These are phyloP conservation scores for Pygoscelis antarcticus DNA, from an alignment of 2,113 vertebrate genomes.

Conservation along the genomic window DNA sequence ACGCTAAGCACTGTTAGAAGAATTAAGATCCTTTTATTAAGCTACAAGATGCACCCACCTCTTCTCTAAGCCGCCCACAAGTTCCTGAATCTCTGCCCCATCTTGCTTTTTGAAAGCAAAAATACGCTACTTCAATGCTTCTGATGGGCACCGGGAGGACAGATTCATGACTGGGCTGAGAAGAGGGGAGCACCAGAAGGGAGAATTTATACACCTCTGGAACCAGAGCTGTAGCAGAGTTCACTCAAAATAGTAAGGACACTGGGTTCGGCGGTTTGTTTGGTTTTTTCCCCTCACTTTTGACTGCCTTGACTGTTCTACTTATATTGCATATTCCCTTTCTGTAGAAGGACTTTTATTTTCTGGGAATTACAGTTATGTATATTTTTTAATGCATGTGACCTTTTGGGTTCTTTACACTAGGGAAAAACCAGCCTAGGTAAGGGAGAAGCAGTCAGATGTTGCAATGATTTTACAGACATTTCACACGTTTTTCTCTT, in stretches of 20 bases:
- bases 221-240: not conserved
- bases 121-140: not conserved
- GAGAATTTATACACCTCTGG: not conserved
- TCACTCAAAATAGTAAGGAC: not conserved
- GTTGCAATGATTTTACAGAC: not conserved
- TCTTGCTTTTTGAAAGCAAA: not conserved
- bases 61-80: not conserved
- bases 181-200: not conserved
- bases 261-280: accelerated
- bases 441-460: not conserved
- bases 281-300: not conserved
- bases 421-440: not conserved
- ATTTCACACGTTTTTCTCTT: not conserved
- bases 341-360: not conserved
- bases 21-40: not conserved
- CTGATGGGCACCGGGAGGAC: not conserved
- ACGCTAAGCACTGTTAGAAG: not conserved
- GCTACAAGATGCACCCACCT: not conserved
- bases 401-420: not conserved
- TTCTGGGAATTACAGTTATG: not conserved
- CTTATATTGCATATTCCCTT: not conserved
- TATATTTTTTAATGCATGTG: not conserved
- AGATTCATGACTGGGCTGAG: not conserved
- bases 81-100: not conserved
- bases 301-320: not conserved